Percentiles rank a stretch among this genome's conserved stretches.
phyloP scores from a whole-genome alignment of 2,888 invertebrate genomes.

The Hypolimnas misippus region DNA sequence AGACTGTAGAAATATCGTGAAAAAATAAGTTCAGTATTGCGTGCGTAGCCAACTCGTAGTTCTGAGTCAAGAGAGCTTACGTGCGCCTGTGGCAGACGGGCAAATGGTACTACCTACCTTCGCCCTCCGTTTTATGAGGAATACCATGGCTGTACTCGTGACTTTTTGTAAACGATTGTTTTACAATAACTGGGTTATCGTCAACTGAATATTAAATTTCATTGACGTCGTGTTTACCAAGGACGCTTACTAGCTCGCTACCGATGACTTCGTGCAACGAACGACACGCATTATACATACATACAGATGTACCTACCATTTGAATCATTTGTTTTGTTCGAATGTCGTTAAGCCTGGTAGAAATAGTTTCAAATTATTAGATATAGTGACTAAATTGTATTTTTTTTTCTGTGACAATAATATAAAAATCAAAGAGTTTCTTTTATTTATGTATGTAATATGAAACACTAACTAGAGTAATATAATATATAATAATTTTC shows the following conservation, averaged over 20 bases:
- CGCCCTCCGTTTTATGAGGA: slow-evolving; percentile 51
- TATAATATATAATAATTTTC: too few species aligned
- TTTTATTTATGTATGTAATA: too few species aligned
- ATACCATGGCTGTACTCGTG: slow-evolving; percentile 65
- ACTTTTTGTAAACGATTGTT: slow-evolving; percentile 69
- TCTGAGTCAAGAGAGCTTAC: slow-evolving; percentile 64
- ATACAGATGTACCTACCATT: background rate
- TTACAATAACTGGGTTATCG: slow-evolving; percentile 80
- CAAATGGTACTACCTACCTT: slow-evolving; percentile 68
- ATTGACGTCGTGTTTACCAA: slow-evolving; percentile 74
- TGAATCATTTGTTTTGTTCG: background rate
- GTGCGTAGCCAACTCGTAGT: slow-evolving; percentile 66
- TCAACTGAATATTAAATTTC: slow-evolving; percentile 77
- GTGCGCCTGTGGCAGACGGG: slow-evolving; percentile 76
- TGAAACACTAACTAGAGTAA: too few species aligned
- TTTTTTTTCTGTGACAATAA: background rate
- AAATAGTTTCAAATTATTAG: too few species aligned
- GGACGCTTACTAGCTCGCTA: slow-evolving; percentile 70
- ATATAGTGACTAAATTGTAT: background rate
- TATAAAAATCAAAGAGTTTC: too few species aligned
- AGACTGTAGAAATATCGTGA: slow-evolving; percentile 17
- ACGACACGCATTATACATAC: background rate
- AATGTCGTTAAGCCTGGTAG: too few species aligned
- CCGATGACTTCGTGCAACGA: slow-evolving; percentile 53
- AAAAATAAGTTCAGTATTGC: slow-evolving; percentile 46